Base-by-base conservation (phyloP, 53 echinoderm and acorn worm species). In the Temnopleurus reevesii region DNA sequence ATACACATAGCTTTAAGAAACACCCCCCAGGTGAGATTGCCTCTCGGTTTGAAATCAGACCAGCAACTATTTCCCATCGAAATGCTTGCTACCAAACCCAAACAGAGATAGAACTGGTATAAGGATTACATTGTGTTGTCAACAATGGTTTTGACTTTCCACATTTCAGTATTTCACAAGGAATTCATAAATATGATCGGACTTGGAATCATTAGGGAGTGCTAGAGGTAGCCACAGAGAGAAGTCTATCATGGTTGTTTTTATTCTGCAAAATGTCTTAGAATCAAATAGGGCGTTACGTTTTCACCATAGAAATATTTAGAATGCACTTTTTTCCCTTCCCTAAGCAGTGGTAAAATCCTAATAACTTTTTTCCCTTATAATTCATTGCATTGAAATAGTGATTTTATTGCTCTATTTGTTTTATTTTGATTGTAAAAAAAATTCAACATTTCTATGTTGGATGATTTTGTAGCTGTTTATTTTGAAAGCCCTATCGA, bases 81-180 rank as follows among this genome's bases (percentile, higher is more conserved):
- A 79, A 79, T 46, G 51, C 79, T 79, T 47, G 17, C 27, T 43
- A 28, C 29, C 53, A 8, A 79, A 79, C 79, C 49, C 49, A 49
- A 79, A 79, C 79, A 79, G 41, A 47, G 79, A 79, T 49, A 47
- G 79, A 79, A 79, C n/a, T 47, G 49, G 79, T 79, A 28, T 79
- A 46, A 47, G 46, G 49, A 49, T 79, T 79, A 79, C 79, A 79
- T 79, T 47, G 46, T 79, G 79, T 46, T 79, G 79, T 79, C 79
- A 79, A 28, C 79, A 79, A 49, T 79, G 46, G 79, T 79, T 49
- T 79, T 79, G 79, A 79, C 79, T 79, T 79, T 79, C 79, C 46
- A 46, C 79, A 49, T 79, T 46, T 79, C 79, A 51, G 79, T 47
- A 46, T 79, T 28, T 79, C 46, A 47, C 26, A 79, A 79, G 79